Evolutionary conservation across 2,888 invertebrate species (phyloP).

Genomic region (Luperina nickerlii): DNA sequence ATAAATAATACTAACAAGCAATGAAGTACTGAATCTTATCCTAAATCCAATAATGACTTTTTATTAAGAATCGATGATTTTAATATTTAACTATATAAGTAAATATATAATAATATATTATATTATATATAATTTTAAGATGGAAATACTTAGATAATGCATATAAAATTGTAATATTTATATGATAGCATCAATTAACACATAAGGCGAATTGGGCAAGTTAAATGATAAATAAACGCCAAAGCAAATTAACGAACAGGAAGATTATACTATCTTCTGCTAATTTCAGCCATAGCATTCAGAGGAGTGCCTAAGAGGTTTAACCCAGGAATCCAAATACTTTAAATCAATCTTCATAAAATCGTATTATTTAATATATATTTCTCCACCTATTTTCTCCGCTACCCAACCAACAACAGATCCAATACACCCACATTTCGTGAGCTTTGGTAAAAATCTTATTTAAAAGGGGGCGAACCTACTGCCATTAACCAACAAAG

Average conservation of each 20-base stretch:
- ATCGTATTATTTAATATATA: neutral
- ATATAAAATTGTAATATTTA: constrained; percentile 29
- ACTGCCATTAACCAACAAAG: neutral
- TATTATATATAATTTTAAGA: constrained; percentile 21
- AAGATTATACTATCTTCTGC: constrained; percentile 11
- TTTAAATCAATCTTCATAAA: neutral
- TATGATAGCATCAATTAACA: constrained; percentile 18
- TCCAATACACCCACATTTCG: neutral
- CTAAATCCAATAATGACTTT: constrained; percentile 8
- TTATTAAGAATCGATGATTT: neutral
- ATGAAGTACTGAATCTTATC: constrained; percentile 17
- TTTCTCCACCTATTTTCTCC: neutral
- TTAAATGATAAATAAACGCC: constrained; percentile 16
- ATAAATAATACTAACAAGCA: constrained; percentile 20
- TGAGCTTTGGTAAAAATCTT: neutral
- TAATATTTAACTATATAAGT: neutral
- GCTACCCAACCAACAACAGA: no score
- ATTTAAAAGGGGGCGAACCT: no score
- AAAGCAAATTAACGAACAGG: constrained; percentile 28
- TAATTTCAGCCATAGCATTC: constrained; percentile 28
- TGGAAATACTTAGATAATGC: constrained; percentile 40
- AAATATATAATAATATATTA: constrained; percentile 16
- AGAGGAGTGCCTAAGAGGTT: neutral
- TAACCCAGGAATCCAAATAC: constrained; percentile 35
- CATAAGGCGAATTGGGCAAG: constrained; percentile 32